Percentiles rank a stretch among this genome's conserved stretches.
Evolutionary conservation across 1,140 invertebrate species (phyloP).

Genomic region (Stratiolaelaps scimitus): DNA sequence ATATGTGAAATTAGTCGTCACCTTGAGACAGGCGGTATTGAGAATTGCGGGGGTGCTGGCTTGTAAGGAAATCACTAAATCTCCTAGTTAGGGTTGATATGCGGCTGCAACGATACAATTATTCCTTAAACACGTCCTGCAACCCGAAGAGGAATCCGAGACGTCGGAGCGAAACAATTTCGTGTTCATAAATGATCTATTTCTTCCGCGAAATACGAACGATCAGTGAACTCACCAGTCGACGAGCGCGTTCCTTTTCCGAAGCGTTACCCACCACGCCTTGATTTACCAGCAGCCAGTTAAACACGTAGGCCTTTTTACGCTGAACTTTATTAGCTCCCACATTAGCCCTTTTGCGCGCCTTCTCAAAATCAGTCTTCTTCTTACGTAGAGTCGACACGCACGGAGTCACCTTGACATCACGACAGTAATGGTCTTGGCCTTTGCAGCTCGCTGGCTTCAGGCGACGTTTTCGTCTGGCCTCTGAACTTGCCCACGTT

Average conservation of each 20-base stretch:
- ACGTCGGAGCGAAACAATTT: too few relatives aligned
- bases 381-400: slow-evolving; percentile 25
- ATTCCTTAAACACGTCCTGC: too few relatives aligned
- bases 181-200: too few relatives aligned
- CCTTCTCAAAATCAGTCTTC: slow-evolving; percentile 7
- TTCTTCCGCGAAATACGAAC: too few relatives aligned
- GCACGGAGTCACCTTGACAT: slow-evolving; percentile 18
- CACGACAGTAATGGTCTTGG: slow-evolving; percentile 21
- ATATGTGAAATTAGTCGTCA: too few relatives aligned
- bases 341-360: slow-evolving; percentile 15
- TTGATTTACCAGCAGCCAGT: slow-evolving; percentile 20
- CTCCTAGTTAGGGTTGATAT: too few relatives aligned
- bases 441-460: slow-evolving; percentile 8
- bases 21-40: too few relatives aligned
- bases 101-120: too few relatives aligned
- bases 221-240: slow-evolving; percentile 7
- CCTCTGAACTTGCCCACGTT: slow-evolving; percentile 18
- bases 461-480: slow-evolving; percentile 3
- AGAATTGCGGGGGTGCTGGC: too few relatives aligned
- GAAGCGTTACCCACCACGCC: slow-evolving; percentile 11
- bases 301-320: slow-evolving; percentile 20
- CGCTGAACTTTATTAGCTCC: slow-evolving; percentile 11
- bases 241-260: slow-evolving; percentile 11
- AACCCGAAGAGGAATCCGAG: too few relatives aligned
- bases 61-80: too few relatives aligned